A percentile compares a stretch with the other conserved stretches of the same genome.
phyloP scores from a whole-genome alignment of 2,113 vertebrate genomes.

The Sinocyclocheilus maitianheensis region DNA sequence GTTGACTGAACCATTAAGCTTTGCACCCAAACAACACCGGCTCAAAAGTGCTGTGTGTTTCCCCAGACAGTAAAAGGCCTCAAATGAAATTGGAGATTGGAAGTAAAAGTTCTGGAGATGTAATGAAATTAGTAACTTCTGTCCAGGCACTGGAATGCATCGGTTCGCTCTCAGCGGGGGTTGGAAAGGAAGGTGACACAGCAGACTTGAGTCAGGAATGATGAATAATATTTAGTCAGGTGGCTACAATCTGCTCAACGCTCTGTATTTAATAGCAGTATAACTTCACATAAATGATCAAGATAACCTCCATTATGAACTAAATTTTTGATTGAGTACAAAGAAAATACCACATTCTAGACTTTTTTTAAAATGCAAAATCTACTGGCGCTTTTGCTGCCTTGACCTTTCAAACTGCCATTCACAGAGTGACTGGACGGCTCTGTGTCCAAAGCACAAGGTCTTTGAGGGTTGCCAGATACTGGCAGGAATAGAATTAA shows the following conservation, averaged over 20 bases:
- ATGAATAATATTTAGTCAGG: constrained; percentile 54
- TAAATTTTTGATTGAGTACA: too few relatives aligned
- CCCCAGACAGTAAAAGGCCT: background rate
- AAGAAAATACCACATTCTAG: too few relatives aligned
- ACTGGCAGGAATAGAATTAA: too few relatives aligned
- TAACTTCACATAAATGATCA: too few relatives aligned
- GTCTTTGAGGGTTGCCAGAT: too few relatives aligned
- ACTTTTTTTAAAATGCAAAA: too few relatives aligned
- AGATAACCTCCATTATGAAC: too few relatives aligned
- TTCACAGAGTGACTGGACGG: too few relatives aligned
- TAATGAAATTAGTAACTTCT: constrained; percentile 36
- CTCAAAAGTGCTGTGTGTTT: background rate
- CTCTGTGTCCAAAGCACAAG: too few relatives aligned
- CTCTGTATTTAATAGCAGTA: too few relatives aligned
- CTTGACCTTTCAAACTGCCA: too few relatives aligned
- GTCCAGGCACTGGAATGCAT: constrained; percentile 30
- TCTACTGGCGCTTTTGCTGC: too few relatives aligned
- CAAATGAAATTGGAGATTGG: background rate
- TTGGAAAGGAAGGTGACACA: constrained; percentile 26
- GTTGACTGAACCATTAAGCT: background rate
- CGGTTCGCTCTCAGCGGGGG: background rate
- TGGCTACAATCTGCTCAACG: constrained; percentile 40
- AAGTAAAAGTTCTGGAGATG: constrained; percentile 19
- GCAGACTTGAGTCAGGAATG: constrained; percentile 39
- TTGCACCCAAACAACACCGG: background rate